A percentile compares a stretch with the other conserved stretches of the same genome.
phyloP scores from a whole-genome alignment of 2,113 vertebrate genomes.

The Chloroceryle aenea region DNA sequence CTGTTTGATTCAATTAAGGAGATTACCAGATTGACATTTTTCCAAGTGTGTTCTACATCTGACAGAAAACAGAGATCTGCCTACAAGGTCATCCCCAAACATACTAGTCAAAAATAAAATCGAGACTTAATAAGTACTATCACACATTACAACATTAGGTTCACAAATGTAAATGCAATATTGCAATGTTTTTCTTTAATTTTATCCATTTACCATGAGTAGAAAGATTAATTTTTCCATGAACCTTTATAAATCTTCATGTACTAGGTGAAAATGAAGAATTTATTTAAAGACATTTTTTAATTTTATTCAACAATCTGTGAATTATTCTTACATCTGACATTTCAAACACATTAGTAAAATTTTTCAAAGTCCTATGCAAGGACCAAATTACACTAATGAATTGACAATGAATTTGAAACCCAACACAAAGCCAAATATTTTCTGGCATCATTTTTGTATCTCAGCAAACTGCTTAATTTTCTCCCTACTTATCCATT shows the following conservation, averaged over 20 bases:
- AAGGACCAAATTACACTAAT: constrained; percentile 78
- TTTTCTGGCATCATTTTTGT: constrained; percentile 77
- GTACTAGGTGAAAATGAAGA: constrained; percentile 57
- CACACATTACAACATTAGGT: not conserved
- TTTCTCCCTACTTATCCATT: constrained; percentile 79
- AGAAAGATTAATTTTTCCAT: constrained; percentile 54
- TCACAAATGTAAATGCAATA: constrained; percentile 7
- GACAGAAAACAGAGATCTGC: not conserved
- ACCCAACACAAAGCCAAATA: constrained; percentile 75
- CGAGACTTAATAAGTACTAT: constrained; percentile 17
- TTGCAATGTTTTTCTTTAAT: constrained; percentile 40
- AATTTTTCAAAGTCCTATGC: constrained; percentile 72
- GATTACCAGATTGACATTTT: not conserved
- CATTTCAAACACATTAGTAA: constrained; percentile 72
- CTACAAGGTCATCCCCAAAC: not conserved
- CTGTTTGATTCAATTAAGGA: not conserved
- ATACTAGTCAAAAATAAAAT: constrained; percentile 18
- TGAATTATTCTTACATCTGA: constrained; percentile 75
- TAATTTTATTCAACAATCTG: constrained; percentile 72
- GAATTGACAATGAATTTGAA: constrained; percentile 80
- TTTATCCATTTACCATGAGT: constrained; percentile 51
- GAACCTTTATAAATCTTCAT: constrained; percentile 59
- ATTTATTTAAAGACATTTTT: constrained; percentile 67
- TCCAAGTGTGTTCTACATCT: not conserved
- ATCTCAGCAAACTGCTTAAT: constrained; percentile 77